phyloP scores from a whole-genome alignment of 2,888 invertebrate genomes.

The Philereme vetulata region DNA sequence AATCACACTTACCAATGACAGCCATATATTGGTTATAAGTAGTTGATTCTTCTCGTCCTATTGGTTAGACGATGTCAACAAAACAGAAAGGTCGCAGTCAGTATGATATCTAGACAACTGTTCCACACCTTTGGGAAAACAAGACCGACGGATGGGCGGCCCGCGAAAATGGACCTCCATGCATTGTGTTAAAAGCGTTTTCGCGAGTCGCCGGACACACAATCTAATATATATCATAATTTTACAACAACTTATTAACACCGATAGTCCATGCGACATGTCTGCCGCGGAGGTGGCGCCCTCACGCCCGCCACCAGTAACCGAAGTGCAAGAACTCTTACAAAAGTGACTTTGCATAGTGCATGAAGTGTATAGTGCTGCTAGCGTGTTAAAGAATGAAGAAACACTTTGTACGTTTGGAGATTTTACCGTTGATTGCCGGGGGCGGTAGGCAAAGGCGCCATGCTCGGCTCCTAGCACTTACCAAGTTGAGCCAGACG shows the following conservation, averaged over 20 bases:
- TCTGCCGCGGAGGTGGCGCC: slow-evolving; percentile 74
- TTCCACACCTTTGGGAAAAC: slow-evolving; percentile 68
- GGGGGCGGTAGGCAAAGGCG: slow-evolving; percentile 72
- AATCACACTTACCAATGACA: slow-evolving; percentile 95
- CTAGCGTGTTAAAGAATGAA: slow-evolving; percentile 35
- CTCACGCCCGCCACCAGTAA: slow-evolving; percentile 70
- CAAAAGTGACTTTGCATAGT: slow-evolving; percentile 41
- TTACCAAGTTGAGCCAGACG: slow-evolving; percentile 99
- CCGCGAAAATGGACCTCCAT: slow-evolving; percentile 59
- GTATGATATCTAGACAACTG: slow-evolving; percentile 77
- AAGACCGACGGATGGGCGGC: slow-evolving; percentile 63
- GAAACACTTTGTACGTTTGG: slow-evolving; percentile 26
- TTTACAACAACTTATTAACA: slow-evolving; percentile 73
- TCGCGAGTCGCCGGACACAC: slow-evolving; percentile 69
- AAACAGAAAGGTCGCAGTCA: slow-evolving; percentile 86
- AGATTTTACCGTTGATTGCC: slow-evolving; percentile 47
- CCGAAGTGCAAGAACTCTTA: slow-evolving; percentile 39
- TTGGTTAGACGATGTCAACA: slow-evolving; percentile 87
- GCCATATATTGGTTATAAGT: slow-evolving; percentile 97
- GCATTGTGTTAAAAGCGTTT: slow-evolving; percentile 52
- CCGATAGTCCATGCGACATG: slow-evolving; percentile 80
- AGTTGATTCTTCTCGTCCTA: slow-evolving; percentile 98
- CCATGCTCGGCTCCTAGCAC: slow-evolving; percentile 85
- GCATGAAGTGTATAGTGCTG: slow-evolving; percentile 44
- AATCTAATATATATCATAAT: slow-evolving; percentile 69